Evolutionary conservation across 2,888 invertebrate genomes (phyloP).

Genomic region (Acronicta psi): DNA sequence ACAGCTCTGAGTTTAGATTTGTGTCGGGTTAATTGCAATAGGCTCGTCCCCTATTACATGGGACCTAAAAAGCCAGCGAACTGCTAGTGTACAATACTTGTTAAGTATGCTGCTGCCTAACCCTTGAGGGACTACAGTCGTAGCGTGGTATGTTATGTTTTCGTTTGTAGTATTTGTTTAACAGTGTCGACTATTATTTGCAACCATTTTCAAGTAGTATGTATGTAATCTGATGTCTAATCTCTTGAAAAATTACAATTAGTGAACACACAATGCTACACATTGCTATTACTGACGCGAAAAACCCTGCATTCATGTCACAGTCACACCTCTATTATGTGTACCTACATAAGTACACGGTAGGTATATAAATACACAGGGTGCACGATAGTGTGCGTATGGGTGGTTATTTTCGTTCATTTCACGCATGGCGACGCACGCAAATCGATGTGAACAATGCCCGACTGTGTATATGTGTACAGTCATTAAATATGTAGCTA

Average conservation of each 20-base stretch:
- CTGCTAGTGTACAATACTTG: no score
- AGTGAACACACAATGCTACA: neutral
- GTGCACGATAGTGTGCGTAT: conserved; percentile 57
- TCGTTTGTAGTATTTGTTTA: no score
- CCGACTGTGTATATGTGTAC: conserved; percentile 35
- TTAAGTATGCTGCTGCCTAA: no score
- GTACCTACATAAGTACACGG: conserved; percentile 12
- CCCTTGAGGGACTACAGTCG: no score
- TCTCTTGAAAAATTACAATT: neutral
- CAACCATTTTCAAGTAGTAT: no score
- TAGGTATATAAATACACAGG: conserved; percentile 45
- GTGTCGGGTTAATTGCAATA: no score
- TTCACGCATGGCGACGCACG: conserved; percentile 77
- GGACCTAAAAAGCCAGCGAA: no score
- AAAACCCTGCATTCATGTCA: conserved; percentile 8
- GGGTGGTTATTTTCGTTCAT: conserved; percentile 78
- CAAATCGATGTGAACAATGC: conserved; percentile 68
- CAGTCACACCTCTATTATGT: conserved; percentile 5
- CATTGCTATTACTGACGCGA: neutral
- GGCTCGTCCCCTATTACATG: no score
- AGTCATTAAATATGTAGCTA: conserved; percentile 36
- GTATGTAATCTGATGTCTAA: neutral
- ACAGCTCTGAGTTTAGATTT: no score
- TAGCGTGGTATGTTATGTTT: no score
- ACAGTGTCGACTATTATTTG: no score